Evolutionary conservation across 2,888 invertebrate genomes (phyloP), one percentile per base, ranked within the genome.

Genomic region (Protophormia terraenovae): DNA sequence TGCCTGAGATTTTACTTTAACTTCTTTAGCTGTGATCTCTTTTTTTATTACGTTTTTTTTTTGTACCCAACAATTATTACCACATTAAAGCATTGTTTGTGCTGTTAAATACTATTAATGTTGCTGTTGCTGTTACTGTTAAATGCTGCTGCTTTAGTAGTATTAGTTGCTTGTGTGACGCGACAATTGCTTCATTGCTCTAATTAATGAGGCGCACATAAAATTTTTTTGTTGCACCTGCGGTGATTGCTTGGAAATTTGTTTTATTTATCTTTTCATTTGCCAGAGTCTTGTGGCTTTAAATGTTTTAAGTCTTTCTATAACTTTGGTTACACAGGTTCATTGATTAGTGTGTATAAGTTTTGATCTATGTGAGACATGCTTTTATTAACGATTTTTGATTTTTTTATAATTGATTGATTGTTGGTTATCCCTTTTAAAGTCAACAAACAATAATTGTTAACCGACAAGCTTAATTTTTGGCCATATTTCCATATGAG

Each of bases 121-220:
- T 73, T 77, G 69, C 45, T 78, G 72, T 55, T 81, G 76, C 35
- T 24, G 64, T 41, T 32, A 47, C 16, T 62, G 71, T 10, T 64
- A 58, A 47, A 24, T 62, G 79, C 14, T 73, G 50, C 32, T 7
- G 2, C 16, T 7, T 19, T 10, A 0, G 1, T 24, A 10, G 22
- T 45, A 24, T 35, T 35, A 29, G 53, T 0, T 38, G 55, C 6
- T 2, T 29, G 27, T 32, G 24, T 66, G 72, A 58, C 58, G 72
- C 71, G 71, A 78, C 87, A 86, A 86, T 85, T 87, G 87, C 83
- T 80, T 80, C 86, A 83, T 73, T 86, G 83, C 84, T 86, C 86
- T 87, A 87, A 87, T 86, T 87, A 87, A 87, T 87, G 84, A 86
- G 83, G 64, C 80, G 84, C 86, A 83, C 58, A 84, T 84, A 78